These are phyloP conservation scores for Turdus rufiventris DNA, from an alignment of 2,113 vertebrate genomes.

Conservation along the genomic window DNA sequence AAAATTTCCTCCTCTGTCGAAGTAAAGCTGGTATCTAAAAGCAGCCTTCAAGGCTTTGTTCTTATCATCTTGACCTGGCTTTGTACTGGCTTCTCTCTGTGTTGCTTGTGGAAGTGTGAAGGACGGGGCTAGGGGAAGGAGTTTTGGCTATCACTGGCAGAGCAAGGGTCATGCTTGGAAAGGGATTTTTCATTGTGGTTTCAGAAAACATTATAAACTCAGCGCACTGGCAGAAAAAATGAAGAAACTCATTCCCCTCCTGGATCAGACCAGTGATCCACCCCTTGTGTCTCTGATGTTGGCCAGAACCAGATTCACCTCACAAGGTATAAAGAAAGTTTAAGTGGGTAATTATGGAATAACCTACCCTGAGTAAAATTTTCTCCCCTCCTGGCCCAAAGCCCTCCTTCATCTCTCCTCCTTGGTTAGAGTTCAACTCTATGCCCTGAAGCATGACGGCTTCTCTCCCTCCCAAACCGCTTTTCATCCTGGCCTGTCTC, in stretches of 20 bases:
- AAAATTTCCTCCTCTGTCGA: slow-evolving; percentile 62
- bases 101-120: slow-evolving; percentile 52
- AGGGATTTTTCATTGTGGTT: slow-evolving; percentile 23
- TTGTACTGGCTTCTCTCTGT: slow-evolving; percentile 42
- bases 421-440: slow-evolving; percentile 51
- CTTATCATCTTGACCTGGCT: slow-evolving; percentile 64
- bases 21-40: slow-evolving; percentile 65
- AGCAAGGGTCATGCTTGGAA: slow-evolving; percentile 47
- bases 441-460: slow-evolving; percentile 31
- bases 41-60: slow-evolving; percentile 62
- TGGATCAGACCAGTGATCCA: slow-evolving; percentile 24
- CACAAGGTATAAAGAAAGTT: slow-evolving; percentile 20
- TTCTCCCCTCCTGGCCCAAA: slow-evolving; percentile 25
- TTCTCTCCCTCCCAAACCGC: slow-evolving; percentile 20
- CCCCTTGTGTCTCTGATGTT: slow-evolving; percentile 42
- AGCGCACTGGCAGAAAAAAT: neutral
- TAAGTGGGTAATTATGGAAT: slow-evolving; percentile 53
- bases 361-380: slow-evolving; percentile 30
- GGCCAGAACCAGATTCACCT: slow-evolving; percentile 35
- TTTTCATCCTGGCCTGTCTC: slow-evolving; percentile 53
- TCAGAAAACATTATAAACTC: slow-evolving; percentile 30
- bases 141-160: slow-evolving; percentile 53
- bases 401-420: slow-evolving; percentile 40
- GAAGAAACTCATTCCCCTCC: slow-evolving; percentile 13
- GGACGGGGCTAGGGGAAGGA: slow-evolving; percentile 41